These are phyloP conservation scores for Chamaetylas fuelleborni DNA, from an alignment of 2,113 vertebrate species.

Conservation along the genomic window DNA sequence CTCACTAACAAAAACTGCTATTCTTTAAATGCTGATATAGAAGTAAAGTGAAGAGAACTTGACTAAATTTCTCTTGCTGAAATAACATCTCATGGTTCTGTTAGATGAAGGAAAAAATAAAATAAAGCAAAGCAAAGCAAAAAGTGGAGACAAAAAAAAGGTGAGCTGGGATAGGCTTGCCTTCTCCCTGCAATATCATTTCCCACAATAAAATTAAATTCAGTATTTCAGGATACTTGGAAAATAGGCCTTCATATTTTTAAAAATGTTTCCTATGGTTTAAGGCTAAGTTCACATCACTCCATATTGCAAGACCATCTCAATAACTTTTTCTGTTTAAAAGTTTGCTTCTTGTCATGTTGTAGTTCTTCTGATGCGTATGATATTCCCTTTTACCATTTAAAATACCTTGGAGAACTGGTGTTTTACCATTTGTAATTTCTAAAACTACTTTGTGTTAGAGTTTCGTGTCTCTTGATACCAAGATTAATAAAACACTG, in stretches of 20 bases:
- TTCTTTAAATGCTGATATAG: neutral
- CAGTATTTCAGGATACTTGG: neutral
- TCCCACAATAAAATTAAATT: neutral
- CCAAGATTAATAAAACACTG: conserved; percentile 65
- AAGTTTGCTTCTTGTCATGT: conserved; percentile 51
- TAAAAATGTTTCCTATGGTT: neutral
- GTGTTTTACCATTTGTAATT: conserved; percentile 53
- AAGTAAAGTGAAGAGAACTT: neutral
- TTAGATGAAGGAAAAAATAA: neutral
- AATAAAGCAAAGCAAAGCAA: neutral
- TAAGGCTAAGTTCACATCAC: neutral
- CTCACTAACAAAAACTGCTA: neutral
- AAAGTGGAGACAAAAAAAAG: neutral
- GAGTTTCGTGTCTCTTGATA: conserved; percentile 59
- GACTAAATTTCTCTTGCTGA: neutral
- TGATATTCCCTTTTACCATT: conserved; percentile 50
- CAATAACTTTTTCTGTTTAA: conserved; percentile 31
- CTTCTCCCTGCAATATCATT: neutral
- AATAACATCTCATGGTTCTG: neutral
- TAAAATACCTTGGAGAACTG: conserved; percentile 54
- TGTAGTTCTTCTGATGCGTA: conserved; percentile 49
- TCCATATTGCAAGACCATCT: neutral
- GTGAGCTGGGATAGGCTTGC: neutral
- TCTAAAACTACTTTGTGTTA: conserved; percentile 62
- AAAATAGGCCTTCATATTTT: neutral